These are phyloP conservation scores for Ptychochromis oligacanthus DNA, from an alignment of 2,113 vertebrate species.

Conservation along the genomic window DNA sequence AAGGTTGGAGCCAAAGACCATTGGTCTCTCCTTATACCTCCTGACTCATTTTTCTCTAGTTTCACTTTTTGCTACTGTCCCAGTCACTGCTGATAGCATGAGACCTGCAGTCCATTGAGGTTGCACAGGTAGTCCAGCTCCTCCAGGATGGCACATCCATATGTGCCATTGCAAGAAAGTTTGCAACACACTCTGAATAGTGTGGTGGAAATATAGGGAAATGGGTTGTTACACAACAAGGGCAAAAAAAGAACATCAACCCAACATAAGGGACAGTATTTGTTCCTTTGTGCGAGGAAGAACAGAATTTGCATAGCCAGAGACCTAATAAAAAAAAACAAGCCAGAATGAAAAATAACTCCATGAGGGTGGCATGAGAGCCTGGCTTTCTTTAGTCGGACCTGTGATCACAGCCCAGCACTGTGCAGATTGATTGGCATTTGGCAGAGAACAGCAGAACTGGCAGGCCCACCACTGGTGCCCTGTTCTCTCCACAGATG, in stretches of 20 bases:
- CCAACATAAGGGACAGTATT: no score
- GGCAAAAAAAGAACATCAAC: not conserved
- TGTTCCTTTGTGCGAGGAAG: no score
- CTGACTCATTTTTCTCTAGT: no score
- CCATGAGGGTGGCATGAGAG: not conserved
- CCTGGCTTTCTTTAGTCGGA: not conserved
- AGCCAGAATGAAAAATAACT: not conserved
- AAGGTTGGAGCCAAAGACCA: no score
- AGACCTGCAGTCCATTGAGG: no score
- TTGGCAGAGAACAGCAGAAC: not conserved
- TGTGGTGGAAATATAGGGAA: no score
- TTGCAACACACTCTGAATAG: no score
- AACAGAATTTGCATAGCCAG: not conserved
- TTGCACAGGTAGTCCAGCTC: no score
- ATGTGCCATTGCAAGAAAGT: no score
- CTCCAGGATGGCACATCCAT: no score
- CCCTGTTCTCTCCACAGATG: not conserved
- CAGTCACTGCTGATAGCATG: no score
- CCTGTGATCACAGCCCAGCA: not conserved
- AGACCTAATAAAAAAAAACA: not conserved
- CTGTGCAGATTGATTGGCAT: not conserved
- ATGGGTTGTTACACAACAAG: fast-evolving
- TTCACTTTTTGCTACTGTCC: not conserved
- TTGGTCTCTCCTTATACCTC: no score
- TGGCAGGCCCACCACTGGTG: not conserved